Evolutionary conservation across 2,797 vertebrate genomes (phyloP).

Genomic region (Protosalanx chinensis): DNA sequence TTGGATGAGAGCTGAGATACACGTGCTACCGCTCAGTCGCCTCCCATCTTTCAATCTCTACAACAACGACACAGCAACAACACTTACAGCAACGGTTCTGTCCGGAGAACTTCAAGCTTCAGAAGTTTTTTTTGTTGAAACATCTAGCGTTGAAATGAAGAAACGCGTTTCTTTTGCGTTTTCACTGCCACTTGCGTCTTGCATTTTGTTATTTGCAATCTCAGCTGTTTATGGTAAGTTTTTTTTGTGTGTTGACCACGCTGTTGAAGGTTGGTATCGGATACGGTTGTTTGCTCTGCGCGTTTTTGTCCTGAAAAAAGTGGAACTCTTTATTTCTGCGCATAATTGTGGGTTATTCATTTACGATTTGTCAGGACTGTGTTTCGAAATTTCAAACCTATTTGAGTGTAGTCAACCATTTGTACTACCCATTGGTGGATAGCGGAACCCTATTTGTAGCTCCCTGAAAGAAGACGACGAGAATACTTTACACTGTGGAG

Average conservation of each 20-base stretch:
- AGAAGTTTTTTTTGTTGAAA: constrained; percentile 13
- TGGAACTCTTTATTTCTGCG: neutral
- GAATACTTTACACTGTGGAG: neutral
- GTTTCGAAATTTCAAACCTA: neutral
- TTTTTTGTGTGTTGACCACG: constrained; percentile 24
- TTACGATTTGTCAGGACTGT: neutral
- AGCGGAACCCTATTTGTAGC: neutral
- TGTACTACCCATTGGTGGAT: neutral
- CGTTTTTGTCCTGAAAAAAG: constrained; percentile 3
- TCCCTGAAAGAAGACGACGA: neutral
- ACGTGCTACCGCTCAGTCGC: constrained; percentile 59
- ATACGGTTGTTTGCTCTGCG: neutral
- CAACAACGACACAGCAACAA: constrained; percentile 29
- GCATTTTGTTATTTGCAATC: constrained; percentile 47
- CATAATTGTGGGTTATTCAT: neutral
- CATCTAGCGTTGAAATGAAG: constrained; percentile 51
- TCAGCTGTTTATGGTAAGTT: constrained; percentile 62
- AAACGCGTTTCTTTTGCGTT: constrained; percentile 27
- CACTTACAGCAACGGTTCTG: constrained; percentile 10
- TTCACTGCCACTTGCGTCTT: constrained; percentile 58
- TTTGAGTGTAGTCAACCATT: neutral
- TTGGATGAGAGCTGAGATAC: constrained; percentile 62
- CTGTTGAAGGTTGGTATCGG: neutral
- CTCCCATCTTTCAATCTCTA: constrained; percentile 36
- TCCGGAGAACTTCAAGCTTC: neutral